phyloP scores from a whole-genome alignment of 2,797 vertebrate species.

The Tragelaphus eurycerus region DNA sequence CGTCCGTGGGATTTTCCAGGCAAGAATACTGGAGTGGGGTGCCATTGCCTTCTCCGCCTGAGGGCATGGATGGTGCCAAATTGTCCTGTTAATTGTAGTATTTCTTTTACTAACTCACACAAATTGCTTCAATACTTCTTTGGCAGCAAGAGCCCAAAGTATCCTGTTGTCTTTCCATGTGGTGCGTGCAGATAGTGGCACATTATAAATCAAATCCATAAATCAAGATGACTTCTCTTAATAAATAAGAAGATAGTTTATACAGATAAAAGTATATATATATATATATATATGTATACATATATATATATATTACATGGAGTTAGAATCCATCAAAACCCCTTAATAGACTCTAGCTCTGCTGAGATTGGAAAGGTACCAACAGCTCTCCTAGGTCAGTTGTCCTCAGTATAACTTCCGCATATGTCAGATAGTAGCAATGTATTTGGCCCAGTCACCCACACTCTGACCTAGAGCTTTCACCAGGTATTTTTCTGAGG shows the following conservation, averaged over 20 bases:
- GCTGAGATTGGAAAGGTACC: not conserved
- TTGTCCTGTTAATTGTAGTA: not conserved
- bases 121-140: not conserved
- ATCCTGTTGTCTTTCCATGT: not conserved
- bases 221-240: not conserved
- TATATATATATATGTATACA: not conserved
- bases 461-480: not conserved
- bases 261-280: not conserved
- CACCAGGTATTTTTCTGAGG: not conserved
- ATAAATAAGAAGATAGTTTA: not conserved
- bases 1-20: too few species aligned
- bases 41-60: too few species aligned
- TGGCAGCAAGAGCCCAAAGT: not conserved
- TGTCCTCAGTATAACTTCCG: not conserved
- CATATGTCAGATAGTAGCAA: not conserved
- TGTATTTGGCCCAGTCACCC: not conserved
- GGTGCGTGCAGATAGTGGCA: not conserved
- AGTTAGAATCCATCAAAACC: not conserved
- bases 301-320: not conserved
- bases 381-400: not conserved
- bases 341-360: not conserved
- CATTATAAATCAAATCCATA: not conserved
- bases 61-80: not conserved
- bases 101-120: not conserved
- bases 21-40: too few species aligned